phyloP scores from a whole-genome alignment of 2,888 invertebrate species.

The Agriopis aurantiaria region DNA sequence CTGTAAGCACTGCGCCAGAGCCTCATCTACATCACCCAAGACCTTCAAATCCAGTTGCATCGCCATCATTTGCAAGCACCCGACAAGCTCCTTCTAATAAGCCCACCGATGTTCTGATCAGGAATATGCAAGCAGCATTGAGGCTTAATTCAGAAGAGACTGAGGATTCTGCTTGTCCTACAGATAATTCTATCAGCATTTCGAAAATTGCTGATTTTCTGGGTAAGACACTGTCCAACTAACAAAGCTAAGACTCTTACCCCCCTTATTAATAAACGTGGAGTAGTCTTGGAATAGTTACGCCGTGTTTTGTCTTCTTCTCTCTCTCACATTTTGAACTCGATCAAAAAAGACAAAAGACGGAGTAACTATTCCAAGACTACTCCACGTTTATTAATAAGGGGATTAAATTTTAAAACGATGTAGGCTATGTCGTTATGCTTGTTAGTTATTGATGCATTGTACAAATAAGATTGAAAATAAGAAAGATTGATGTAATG shows the following conservation, averaged over 20 bases:
- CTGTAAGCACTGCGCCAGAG: slow-evolving; percentile 19
- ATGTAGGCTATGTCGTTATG: no score
- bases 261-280: no score
- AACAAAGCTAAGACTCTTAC: no score
- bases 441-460: no score
- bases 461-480: no score
- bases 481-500: no score
- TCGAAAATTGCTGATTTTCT: slow-evolving; percentile 78
- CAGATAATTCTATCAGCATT: slow-evolving; percentile 74
- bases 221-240: slow-evolving; percentile 57
- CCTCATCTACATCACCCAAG: slow-evolving; percentile 36
- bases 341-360: no score
- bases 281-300: no score
- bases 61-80: slow-evolving; percentile 47
- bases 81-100: slow-evolving; percentile 42
- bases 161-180: slow-evolving; percentile 30
- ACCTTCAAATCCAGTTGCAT: slow-evolving; percentile 43
- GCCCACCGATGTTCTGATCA: slow-evolving; percentile 64
- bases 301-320: no score
- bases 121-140: slow-evolving; percentile 64
- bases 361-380: no score
- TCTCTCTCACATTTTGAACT: no score
- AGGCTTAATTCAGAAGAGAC: slow-evolving; percentile 63
- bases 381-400: no score
- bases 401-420: neutral